Evolutionary conservation across 2,797 vertebrate species (phyloP), one percentile per base, ranked within the genome.

Genomic region (Chanos chanos): DNA sequence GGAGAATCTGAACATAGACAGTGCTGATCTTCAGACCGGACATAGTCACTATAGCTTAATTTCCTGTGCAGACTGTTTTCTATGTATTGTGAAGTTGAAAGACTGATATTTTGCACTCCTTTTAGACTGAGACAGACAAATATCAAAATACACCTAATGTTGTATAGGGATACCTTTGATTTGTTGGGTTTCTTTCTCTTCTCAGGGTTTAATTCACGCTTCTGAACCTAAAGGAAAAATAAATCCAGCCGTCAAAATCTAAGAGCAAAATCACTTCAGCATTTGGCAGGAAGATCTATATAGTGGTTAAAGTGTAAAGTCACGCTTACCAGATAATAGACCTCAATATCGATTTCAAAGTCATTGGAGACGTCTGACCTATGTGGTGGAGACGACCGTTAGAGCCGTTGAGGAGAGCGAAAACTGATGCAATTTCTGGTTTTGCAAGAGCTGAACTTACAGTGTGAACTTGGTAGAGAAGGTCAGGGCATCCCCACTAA

Each of bases 271-370:
- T 1, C n/a, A 44, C 10, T 24, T 9, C 22, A 4, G 1, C 4
- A 27, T 28, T 52, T 28, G 9, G 13, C 13, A 48, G 43, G 3
- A 15, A 24, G 19, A 12, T 3, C 43, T 16, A 77, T 12, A 22
- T 4, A 21, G 37, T 30, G 7, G 27, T 1, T 31, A 41, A 48
- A 15, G 10, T 21, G 3, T 59, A 82, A n/a, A n/a, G n/a, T n/a
- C n/a, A n/a, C n/a, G n/a, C 94, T 83, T 88, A 97, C 96, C 87
- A 97, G 84, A 55, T 86, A 91, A 76, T 97, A 98, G 10, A 99
- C 91, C 74, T 98, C 91, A 70, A 98, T 58, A 45, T 86, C 85
- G 76, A 97, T 92, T 75, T 90, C 88, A 88, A 99, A 98, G 83
- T 94, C 87, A 83, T 87, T 96, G 68, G 89, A 90, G 7, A 95